Evolutionary conservation across 2,797 vertebrate species (phyloP).

Genomic region (Poecilia velifera): DNA sequence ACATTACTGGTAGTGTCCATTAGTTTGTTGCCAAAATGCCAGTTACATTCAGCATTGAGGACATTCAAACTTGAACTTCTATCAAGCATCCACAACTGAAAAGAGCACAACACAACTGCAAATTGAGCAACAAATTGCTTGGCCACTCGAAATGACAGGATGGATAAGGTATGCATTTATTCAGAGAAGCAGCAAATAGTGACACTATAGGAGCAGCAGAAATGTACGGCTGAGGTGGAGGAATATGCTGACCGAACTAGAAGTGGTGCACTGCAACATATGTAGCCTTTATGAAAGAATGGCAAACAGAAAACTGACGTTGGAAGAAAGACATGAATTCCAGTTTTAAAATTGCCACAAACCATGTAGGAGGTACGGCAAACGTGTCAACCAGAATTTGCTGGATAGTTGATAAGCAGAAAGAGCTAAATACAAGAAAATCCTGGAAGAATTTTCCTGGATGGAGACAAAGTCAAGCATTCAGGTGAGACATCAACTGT

Average conservation of each 20-base stretch:
- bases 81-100: neutral
- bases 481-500: neutral
- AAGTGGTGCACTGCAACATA: neutral
- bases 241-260: neutral
- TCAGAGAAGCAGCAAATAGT: neutral
- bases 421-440: neutral
- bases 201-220: neutral
- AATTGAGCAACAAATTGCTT: neutral
- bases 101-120: neutral
- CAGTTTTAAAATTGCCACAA: neutral
- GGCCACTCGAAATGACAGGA: too few species aligned
- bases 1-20: constrained; percentile 2
- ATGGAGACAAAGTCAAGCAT: neutral
- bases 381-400: neutral
- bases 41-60: neutral
- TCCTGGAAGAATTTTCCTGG: neutral
- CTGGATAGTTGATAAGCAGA: neutral
- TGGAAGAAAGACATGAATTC: neutral
- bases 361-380: neutral
- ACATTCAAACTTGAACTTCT: neutral
- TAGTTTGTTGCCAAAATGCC: neutral
- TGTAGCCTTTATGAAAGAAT: neutral
- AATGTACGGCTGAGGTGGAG: neutral
- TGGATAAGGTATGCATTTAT: neutral
- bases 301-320: neutral